phyloP scores from a whole-genome alignment of 2,797 vertebrate species.

The Gymnoscopelus braueri region DNA sequence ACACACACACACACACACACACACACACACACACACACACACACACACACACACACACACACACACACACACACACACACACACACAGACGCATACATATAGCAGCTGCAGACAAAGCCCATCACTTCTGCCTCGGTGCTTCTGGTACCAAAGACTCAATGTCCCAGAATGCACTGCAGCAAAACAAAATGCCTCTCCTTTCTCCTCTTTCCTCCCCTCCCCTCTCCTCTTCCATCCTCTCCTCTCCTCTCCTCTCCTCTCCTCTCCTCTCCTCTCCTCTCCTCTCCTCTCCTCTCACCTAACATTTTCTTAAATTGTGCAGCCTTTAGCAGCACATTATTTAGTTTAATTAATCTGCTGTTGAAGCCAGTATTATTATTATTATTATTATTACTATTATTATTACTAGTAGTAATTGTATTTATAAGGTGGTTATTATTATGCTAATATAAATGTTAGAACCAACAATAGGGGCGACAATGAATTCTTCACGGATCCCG shows the following conservation, averaged over 20 bases:
- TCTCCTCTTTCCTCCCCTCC: neutral
- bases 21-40: neutral
- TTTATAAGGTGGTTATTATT: too few species aligned
- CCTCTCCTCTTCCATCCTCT: neutral
- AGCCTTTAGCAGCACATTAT: too few species aligned
- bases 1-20: neutral
- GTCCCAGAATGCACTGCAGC: too few species aligned
- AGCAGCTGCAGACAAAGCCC: neutral
- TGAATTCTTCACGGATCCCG: too few species aligned
- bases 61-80: neutral
- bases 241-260: neutral
- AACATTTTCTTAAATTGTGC: too few species aligned
- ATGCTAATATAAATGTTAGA: too few species aligned
- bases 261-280: neutral
- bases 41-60: constrained; percentile 10
- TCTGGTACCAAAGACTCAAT: too few species aligned
- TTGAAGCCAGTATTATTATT: too few species aligned
- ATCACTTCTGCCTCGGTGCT: neutral
- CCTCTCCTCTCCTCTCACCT: neutral
- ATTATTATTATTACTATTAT: too few species aligned
- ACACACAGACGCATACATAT: neutral
- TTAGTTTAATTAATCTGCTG: too few species aligned
- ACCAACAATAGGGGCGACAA: too few species aligned
- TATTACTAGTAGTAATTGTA: too few species aligned
- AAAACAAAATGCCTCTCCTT: constrained; percentile 32